Percentiles rank a stretch among this genome's conserved stretches.
Evolutionary conservation across 2,797 vertebrate genomes (phyloP).

Genomic region (Diglossa cyanea): DNA sequence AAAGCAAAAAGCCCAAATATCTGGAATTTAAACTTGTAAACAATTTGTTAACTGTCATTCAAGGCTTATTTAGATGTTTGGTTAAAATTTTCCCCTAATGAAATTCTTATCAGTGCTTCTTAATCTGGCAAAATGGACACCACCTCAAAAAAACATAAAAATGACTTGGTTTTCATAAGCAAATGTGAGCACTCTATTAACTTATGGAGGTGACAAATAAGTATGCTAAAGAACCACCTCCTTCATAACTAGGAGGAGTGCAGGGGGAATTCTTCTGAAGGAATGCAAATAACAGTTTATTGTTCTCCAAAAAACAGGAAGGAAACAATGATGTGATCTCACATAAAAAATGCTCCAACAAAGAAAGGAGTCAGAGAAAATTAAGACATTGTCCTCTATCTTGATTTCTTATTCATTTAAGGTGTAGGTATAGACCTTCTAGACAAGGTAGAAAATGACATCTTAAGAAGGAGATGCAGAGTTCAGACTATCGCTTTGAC

Average conservation of each 20-base stretch:
- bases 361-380: neutral
- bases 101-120: neutral
- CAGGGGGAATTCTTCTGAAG: neutral
- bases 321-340: neutral
- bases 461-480: accelerated
- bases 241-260: neutral
- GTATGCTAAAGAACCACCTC: neutral
- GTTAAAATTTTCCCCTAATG: neutral
- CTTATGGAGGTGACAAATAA: neutral
- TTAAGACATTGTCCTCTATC: neutral
- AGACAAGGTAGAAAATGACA: neutral
- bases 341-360: neutral
- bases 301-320: accelerated
- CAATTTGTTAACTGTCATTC: neutral
- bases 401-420: neutral
- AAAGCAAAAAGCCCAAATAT: neutral
- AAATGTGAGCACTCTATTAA: accelerated
- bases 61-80: neutral
- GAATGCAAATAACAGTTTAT: neutral
- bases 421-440: too few relatives aligned
- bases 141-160: neutral
- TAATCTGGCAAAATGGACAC: neutral
- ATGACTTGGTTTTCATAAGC: accelerated
- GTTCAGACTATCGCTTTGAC: neutral
- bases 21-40: neutral